A percentile compares a stretch with the other conserved stretches of the same genome.
Conservation (phyloP, 2,888 invertebrate genomes). For the Masnerella sp. region DNA sequence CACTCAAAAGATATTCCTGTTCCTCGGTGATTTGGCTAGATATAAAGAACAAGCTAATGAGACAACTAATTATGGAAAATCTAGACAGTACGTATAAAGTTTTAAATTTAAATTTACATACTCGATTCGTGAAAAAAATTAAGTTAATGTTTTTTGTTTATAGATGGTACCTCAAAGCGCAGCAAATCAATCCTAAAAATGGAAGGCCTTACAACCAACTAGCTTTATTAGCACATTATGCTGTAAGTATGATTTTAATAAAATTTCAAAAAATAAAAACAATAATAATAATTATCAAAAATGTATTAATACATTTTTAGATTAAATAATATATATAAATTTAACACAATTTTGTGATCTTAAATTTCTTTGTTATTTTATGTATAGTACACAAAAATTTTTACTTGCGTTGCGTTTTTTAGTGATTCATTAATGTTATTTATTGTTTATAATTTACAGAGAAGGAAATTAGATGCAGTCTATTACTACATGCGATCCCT, state of each 20-base stretch:
- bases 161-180: conserved; percentile 95
- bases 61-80: conserved; percentile 88
- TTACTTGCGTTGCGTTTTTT: too few relatives aligned
- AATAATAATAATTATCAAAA: too few relatives aligned
- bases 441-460: conserved; percentile 84
- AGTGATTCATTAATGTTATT: neutral
- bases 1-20: conserved; percentile 92
- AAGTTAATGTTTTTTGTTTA: conserved; percentile 1
- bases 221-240: conserved; percentile 91
- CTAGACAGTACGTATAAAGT: conserved; percentile 81
- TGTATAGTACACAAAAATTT: too few relatives aligned
- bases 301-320: neutral
- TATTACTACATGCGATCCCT: conserved; percentile 97
- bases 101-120: neutral
- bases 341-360: neutral
- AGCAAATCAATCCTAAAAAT: conserved; percentile 95
- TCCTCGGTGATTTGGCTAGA: conserved; percentile 94
- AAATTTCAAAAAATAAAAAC: too few relatives aligned
- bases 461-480: conserved; percentile 95
- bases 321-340: neutral
- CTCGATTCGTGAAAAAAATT: too few relatives aligned
- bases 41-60: conserved; percentile 92
- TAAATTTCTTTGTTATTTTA: too few relatives aligned
- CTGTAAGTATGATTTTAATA: too few relatives aligned
- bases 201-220: conserved; percentile 97